Evolutionary conservation across 1,140 invertebrate genomes (phyloP), one percentile per base, ranked within the genome.

Genomic region (Drosophila busckii): DNA sequence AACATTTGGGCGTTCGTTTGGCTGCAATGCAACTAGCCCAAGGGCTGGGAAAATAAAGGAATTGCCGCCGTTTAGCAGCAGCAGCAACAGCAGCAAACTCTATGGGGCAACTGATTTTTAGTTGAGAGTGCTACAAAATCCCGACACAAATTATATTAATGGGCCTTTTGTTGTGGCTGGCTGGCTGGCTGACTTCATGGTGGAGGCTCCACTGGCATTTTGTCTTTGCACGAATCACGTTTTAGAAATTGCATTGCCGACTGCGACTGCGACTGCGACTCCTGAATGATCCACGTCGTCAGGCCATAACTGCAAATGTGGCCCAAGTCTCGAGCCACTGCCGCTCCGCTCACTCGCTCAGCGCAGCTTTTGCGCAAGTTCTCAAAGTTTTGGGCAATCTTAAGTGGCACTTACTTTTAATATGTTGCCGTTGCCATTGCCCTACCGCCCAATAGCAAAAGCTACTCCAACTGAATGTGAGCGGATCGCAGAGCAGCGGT

Each of bases 81-180:
- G n/a, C n/a, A n/a, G n/a, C n/a, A n/a, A n/a, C n/a, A n/a, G 15
- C 34, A 34, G 7, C 12, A 6, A n/a, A 16, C n/a, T 35, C 40
- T 46, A 20, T 61, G 53, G 35, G 29, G 29, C 16, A 40, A 38
- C 15, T 23, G 17, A 40, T 46, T 52, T 52, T 59, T 64, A 40
- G 46, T n/a, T n/a, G 37, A 42, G 59, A 62, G 59, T 48, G 62
- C 62, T 49, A 58, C 67, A 64, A 64, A 64, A 52, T 65, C 60
- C 44, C 76, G 61, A 76, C 65, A 76, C 70, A 70, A 76, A 76
- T 76, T 76, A 78, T 76, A 76, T 76, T 76, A 76, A 76, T 76
- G 55, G 61, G n/a, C 29, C 70, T 68, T 73, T 75, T 75, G 70
- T 73, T 73, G 34, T 49, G 46, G 49, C 45, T 20, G 22, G 37